Conservation (phyloP, 37 sponge, comb jelly and placozoan genomes). For the Amphimedon queenslandica region DNA sequence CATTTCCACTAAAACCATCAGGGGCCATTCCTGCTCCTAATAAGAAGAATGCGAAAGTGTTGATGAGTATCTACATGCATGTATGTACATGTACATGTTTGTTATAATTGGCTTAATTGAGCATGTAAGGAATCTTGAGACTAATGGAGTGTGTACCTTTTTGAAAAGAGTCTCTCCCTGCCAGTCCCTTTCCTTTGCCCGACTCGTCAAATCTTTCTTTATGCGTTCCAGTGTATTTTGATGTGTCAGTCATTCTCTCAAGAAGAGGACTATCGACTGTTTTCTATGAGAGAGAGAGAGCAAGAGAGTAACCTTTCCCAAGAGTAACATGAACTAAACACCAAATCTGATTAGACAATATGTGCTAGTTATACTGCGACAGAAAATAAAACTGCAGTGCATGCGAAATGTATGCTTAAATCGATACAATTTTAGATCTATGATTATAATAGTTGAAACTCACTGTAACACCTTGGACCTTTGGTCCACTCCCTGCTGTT, state of each 20-base stretch:
- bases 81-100: no score
- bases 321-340: background rate
- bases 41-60: background rate
- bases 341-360: no score
- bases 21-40: conserved; percentile 47
- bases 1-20: conserved; percentile 4
- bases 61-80: no score
- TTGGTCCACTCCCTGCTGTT: conserved; percentile 32
- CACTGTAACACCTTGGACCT: conserved; percentile 59
- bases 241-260: conserved; percentile 81
- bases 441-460: no score
- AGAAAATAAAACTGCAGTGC: no score
- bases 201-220: conserved; percentile 82
- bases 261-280: background rate
- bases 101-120: no score
- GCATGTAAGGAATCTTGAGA: no score
- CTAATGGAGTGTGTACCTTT: conserved; percentile 61
- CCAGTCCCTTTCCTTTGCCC: conserved; percentile 88
- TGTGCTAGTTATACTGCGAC: no score
- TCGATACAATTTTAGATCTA: no score
- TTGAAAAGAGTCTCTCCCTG: conserved; percentile 63
- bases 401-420: no score
- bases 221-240: conserved; percentile 86
- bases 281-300: conserved; percentile 23
- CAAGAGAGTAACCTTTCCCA: background rate